Base-by-base conservation (phyloP, 2,888 invertebrate genomes). In the Trachelus tabidus region DNA sequence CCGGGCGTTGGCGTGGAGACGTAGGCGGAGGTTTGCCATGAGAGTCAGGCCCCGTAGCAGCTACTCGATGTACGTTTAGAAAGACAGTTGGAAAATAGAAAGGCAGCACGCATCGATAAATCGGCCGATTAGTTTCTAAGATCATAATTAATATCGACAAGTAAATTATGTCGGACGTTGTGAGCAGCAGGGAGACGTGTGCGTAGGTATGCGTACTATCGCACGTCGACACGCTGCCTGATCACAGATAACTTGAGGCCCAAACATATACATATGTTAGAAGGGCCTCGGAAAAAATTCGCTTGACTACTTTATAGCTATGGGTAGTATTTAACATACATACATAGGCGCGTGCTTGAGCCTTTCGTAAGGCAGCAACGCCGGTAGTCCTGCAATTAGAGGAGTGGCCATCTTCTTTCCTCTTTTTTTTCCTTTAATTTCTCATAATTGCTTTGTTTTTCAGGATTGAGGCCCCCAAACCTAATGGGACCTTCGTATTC, bases 61-160 rank as follows among this genome's bases (percentile, higher is more conserved):
- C 30, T 15, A 30, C 71, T 31, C 15, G 79, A 80, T 81, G 84
- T 81, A 75, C 80, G 81, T 79, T 77, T 77, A 75, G 78, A 73
- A 77, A 23, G 69, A 33, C 30, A 80, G 80, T 84, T 79, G 80
- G 76, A 79, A 80, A 73, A 31, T 77, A 76, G 76, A 78, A 34
- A 79, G 73, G 76, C 73, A 77, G 75, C 76, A 74, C 37, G 79
- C 69, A 76, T 75, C 82, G 82, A 84, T 85, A 85, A 86, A 86
- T 86, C 83, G 83, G 79, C 83, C 84, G 83, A 85, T 86, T 84
- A 84, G 83, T 81, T 80, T 56, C 77, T 77, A 77, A 79, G 83
- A 84, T 82, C 81, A 82, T 85, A 86, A 87, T 87, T 87, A 87
- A 85, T 86, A 85, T 80, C 80, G 83, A 86, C 83, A 79, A 81